Evolutionary conservation across 2,797 vertebrate species (phyloP), one percentile per base, ranked within the genome.

Genomic region (Microctenopoma steveboyesi): DNA sequence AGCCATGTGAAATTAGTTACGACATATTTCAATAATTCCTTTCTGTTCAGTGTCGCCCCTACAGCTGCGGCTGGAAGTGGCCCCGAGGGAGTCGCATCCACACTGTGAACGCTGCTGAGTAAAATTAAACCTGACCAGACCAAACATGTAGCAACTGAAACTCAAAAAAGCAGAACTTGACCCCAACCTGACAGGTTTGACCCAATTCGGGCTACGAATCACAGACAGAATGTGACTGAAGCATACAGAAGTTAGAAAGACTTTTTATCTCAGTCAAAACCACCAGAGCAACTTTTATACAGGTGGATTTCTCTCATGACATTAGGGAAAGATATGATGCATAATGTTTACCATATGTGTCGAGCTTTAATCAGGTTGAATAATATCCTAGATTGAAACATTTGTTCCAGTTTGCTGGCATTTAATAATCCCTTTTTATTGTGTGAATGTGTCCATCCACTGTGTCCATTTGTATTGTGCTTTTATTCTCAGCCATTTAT

Each of bases 321-420:
- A 58, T 54, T 56, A 50, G 30, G 39, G 16, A 76, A 72, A 49
- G 27, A 67, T 63, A 42, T 30, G 25, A 70, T 74, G 71, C 52
- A 61, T 63, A 65, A 52, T 64, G 72, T 75, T 79, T 53, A 71
- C 55, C 53, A 33, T 83, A 76, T 63, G 49, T 65, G 72, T 78
- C 74, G 35, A 48, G 71, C 27, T 64, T 55, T 57, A 79, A 78
- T 82, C 60, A 53, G 37, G 53, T 64, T 57, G 69, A 83, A 80
- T 77, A 51, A 84, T 74, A 45, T 63, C 35, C 65, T 57, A 70
- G 53, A 81, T 59, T 81, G 72, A 70, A 51, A 49, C 59, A 62
- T 86, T 80, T 75, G 65, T 66, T 72, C 64, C 35, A 18, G 69
- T 76, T 82, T 81, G 67, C 69, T 83, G 87, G 54, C 81, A 81